Conservation (phyloP, 2,797 vertebrate genomes). For the Chromis chromis region DNA sequence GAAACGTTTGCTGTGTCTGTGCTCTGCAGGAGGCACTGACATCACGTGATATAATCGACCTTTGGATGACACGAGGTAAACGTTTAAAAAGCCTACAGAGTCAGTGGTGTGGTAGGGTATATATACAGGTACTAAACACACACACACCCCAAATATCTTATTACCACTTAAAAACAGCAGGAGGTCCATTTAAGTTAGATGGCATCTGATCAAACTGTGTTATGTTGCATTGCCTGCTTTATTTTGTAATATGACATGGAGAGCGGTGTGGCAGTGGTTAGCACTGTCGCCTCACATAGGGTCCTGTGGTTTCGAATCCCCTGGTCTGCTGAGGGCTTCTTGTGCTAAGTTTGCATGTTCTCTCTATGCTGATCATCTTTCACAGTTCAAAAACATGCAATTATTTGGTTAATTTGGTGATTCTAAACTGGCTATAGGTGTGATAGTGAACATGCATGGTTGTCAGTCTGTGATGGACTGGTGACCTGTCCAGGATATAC, state of each 20-base stretch:
- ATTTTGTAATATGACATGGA: neutral
- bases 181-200: conserved; percentile 10
- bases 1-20: conserved; percentile 44
- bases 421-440: too few relatives aligned
- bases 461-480: too few relatives aligned
- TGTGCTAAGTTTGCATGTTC: too few relatives aligned
- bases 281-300: too few relatives aligned
- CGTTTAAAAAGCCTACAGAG: conserved; percentile 1
- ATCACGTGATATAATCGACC: conserved; percentile 37
- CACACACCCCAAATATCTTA: neutral
- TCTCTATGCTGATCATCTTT: too few relatives aligned
- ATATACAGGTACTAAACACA: neutral
- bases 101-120: neutral
- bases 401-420: too few relatives aligned
- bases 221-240: neutral
- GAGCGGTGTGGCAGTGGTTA: neutral
- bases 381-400: too few relatives aligned
- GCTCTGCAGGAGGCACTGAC: conserved; percentile 36
- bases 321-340: too few relatives aligned
- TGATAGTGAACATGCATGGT: too few relatives aligned
- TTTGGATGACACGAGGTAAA: conserved; percentile 15
- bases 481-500: too few relatives aligned
- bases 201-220: neutral
- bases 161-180: neutral
- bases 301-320: too few relatives aligned